Conservation (phyloP, 1,140 invertebrate genomes). For the Drosophila obscura region DNA sequence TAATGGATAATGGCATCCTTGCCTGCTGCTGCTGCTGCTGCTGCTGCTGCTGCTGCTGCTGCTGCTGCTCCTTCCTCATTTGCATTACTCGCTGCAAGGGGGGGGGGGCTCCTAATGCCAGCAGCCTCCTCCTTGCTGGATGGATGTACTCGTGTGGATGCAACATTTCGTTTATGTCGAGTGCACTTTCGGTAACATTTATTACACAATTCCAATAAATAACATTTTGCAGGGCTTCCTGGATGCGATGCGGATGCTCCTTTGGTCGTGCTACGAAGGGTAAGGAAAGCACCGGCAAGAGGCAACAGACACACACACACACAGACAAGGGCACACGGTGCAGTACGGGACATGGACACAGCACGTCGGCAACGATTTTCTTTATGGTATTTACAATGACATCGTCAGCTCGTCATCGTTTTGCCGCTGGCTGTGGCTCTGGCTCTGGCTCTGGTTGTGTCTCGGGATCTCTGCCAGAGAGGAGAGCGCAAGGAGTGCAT, state of each 20-base stretch:
- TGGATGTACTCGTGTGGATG: slow-evolving; percentile 20
- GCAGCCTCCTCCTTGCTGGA: background rate
- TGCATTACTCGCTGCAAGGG: slow-evolving; percentile 18
- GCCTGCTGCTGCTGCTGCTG: slow-evolving; percentile 1
- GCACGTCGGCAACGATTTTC: slow-evolving; percentile 69
- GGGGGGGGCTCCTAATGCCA: no score
- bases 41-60: slow-evolving; percentile 1
- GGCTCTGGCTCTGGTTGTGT: no score
- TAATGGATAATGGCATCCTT: slow-evolving; percentile 23
- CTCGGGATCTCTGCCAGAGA: no score
- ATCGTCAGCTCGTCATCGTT: slow-evolving; percentile 78
- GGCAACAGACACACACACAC: background rate
- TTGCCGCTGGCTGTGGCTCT: slow-evolving; percentile 38
- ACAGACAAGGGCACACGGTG: background rate
- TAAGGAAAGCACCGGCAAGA: background rate
- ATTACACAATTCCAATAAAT: slow-evolving; percentile 81
- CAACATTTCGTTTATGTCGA: slow-evolving; percentile 71
- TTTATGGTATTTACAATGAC: slow-evolving; percentile 77
- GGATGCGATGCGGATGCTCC: slow-evolving; percentile 20
- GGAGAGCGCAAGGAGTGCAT: slow-evolving; percentile 7
- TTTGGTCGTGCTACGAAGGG: slow-evolving; percentile 16
- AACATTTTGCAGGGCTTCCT: slow-evolving; percentile 71
- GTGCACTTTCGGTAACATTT: slow-evolving; percentile 77
- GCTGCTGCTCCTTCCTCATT: slow-evolving; percentile 28
- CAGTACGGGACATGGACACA: slow-evolving; percentile 1